phyloP scores from a whole-genome alignment of 2,888 invertebrate genomes.

The Pterostichus madidus region DNA sequence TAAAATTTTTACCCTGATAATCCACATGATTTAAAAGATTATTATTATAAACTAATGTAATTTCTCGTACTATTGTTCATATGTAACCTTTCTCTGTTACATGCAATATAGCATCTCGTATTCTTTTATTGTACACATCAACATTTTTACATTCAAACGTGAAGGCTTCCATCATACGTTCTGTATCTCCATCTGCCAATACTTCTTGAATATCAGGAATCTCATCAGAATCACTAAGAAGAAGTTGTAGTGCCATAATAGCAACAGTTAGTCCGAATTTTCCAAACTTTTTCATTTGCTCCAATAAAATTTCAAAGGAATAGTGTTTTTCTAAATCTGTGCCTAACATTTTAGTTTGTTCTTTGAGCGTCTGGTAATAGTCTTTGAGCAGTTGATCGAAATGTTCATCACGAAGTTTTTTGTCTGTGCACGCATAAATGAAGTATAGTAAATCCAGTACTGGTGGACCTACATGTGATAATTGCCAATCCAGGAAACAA shows the following conservation, averaged over 20 bases:
- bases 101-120: constrained; percentile 68
- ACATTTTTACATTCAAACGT: constrained; percentile 66
- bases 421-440: constrained; percentile 72
- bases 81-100: constrained; percentile 68
- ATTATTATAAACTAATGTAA: not conserved
- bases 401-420: constrained; percentile 71
- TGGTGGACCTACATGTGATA: constrained; percentile 70
- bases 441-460: constrained; percentile 73
- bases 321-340: constrained; percentile 71
- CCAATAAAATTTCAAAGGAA: constrained; percentile 70
- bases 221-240: constrained; percentile 70
- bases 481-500: constrained; percentile 72
- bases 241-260: constrained; percentile 70
- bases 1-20: too few species aligned
- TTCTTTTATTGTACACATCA: constrained; percentile 68
- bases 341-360: constrained; percentile 70
- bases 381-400: constrained; percentile 71
- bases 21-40: too few species aligned
- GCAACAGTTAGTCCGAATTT: constrained; percentile 71
- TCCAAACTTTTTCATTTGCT: constrained; percentile 71
- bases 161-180: constrained; percentile 68
- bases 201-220: constrained; percentile 68
- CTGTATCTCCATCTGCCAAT: constrained; percentile 49
- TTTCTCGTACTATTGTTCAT: constrained; percentile 36
- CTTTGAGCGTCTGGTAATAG: constrained; percentile 72